Evolutionary conservation across 2,888 invertebrate genomes (phyloP), one percentile per base, ranked within the genome.

Genomic region (Carcina quercana): DNA sequence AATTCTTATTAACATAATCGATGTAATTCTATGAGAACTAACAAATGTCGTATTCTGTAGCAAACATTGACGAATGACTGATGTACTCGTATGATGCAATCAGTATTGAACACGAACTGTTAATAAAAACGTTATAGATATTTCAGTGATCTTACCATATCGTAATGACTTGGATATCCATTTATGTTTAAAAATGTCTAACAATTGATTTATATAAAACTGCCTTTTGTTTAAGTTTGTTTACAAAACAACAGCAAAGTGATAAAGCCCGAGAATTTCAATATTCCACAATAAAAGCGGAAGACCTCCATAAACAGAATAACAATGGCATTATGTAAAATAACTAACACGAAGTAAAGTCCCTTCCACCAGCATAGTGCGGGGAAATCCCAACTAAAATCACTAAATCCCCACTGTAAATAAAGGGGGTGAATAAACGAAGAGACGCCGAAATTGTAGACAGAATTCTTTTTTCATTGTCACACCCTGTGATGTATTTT

Each of bases 341-440:
- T 19, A 34, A 28, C 25, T 25, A 10, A 8, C 25, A 29, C 19
- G 13, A 21, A 29, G 21, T 24, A 15, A 24, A 24, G 24, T 30
- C 8, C 38, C 36, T 43, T 51, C n/a, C n/a, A n/a, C n/a, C n/a
- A n/a, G n/a, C 53, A 62, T 60, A 65, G 60, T 59, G 58, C 37
- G 52, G 58, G 56, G 55, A 65, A 72, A 69, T 63, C 65, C 66
- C 38, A 50, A 56, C 53, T 66, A 51, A 59, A 72, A 70, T 71
- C 71, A 64, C 61, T 60, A 67, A 66, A 72, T 67, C 70, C 61
- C 51, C 48, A 53, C 57, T 62, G 65, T 64, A 65, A 67, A 72
- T 69, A 72, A 62, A 65, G 68, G 61, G 57, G 68, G 66, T 66
- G 74, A 62, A 70, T 69, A 71, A 64, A 71, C 61, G 65, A 51